phyloP scores from a whole-genome alignment of 2,113 vertebrate genomes.

The Rousettus leschenaultii region DNA sequence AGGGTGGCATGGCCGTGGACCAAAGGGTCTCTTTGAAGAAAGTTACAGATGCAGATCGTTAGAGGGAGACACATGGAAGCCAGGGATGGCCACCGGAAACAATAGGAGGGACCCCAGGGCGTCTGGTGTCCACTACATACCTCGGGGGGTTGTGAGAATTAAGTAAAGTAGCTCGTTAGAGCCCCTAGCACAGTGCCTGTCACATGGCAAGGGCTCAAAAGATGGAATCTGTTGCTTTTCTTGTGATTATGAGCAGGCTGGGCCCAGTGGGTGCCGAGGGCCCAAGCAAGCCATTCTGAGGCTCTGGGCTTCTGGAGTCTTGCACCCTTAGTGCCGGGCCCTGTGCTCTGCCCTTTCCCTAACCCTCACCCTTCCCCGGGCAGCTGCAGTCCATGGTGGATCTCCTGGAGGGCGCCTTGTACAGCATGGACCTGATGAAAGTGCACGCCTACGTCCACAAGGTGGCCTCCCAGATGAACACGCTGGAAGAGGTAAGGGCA shows the following conservation, averaged over 20 bases:
- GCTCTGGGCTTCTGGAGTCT: not conserved
- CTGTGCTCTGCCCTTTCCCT: not conserved
- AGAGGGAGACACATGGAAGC: not conserved
- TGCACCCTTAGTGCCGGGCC: not conserved
- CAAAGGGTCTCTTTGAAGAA: not conserved
- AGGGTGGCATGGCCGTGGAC: not conserved
- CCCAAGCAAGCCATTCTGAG: not conserved
- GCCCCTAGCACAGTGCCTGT: not conserved
- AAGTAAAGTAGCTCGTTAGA: not conserved
- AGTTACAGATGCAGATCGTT: not conserved
- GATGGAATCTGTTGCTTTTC: not conserved
- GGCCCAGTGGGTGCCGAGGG: not conserved
- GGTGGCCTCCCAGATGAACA: conserved; percentile 95
- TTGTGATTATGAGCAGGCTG: not conserved
- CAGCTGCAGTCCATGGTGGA: conserved; percentile 98
- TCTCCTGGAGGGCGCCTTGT: conserved; percentile 94
- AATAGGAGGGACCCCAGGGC: not conserved
- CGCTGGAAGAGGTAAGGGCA: conserved; percentile 90
- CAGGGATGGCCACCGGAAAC: not conserved
- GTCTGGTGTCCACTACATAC: not conserved
- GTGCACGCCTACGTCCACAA: conserved; percentile 96
- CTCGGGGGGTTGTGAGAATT: rapidly evolving
- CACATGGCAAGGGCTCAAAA: not conserved
- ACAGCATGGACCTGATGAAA: conserved; percentile 97
- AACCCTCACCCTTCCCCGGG: not conserved